These are phyloP conservation scores for Eleginops maclovinus DNA, from an alignment of 2,113 vertebrate species.

Conservation along the genomic window DNA sequence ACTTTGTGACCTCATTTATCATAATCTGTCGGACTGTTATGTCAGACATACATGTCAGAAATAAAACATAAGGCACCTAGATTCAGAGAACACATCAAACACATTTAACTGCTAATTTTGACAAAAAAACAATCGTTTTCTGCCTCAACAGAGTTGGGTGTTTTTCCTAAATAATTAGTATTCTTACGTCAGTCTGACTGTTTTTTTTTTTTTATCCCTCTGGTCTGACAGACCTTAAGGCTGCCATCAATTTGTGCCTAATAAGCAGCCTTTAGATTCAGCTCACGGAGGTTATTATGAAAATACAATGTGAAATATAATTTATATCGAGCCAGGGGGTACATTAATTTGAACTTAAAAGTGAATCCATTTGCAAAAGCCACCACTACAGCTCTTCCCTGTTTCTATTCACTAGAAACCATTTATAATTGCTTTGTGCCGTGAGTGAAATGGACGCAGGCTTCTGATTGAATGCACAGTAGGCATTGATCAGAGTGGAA, in stretches of 20 bases:
- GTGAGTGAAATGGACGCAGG: constrained; percentile 57
- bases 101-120: too few relatives aligned
- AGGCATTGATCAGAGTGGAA: constrained; percentile 66
- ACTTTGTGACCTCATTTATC: too few relatives aligned
- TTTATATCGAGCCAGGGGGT: constrained; percentile 68
- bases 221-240: constrained; percentile 4
- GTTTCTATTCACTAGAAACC: constrained; percentile 66
- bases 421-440: constrained; percentile 77
- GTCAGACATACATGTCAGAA: too few relatives aligned
- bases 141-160: too few relatives aligned
- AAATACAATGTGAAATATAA: constrained; percentile 64
- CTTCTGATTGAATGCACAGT: constrained; percentile 71
- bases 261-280: constrained; percentile 52
- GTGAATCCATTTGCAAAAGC: constrained; percentile 59
- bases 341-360: constrained; percentile 73
- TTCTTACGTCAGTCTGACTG: neutral
- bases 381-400: constrained; percentile 40
- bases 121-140: too few relatives aligned
- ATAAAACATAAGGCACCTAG: too few relatives aligned
- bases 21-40: too few relatives aligned
- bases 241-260: constrained; percentile 41
- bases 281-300: constrained; percentile 62
- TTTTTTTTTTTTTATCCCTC: constrained; percentile 4
- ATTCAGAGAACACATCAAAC: too few relatives aligned
- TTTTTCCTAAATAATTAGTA: too few relatives aligned